These are phyloP conservation scores for Phymorhynchus buccinoides DNA, from an alignment of 1,140 invertebrate genomes.

Conservation along the genomic window DNA sequence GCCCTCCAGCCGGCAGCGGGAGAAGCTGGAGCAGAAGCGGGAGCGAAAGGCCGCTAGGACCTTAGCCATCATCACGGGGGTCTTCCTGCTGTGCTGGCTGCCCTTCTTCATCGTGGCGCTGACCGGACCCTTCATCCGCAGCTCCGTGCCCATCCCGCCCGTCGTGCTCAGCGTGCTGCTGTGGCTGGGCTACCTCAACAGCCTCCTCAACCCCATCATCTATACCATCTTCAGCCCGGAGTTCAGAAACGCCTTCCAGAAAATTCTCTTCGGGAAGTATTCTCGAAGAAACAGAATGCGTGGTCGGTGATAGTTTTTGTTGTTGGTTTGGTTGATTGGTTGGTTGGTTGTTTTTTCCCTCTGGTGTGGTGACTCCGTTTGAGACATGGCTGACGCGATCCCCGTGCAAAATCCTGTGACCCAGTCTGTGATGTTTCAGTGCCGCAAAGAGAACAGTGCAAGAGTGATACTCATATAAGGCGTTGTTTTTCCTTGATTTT, in stretches of 20 bases:
- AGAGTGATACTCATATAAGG: not conserved
- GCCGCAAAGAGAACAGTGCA: not conserved
- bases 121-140: conserved; percentile 62
- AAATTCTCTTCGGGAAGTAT: conserved; percentile 70
- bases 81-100: conserved; percentile 72
- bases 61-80: conserved; percentile 74
- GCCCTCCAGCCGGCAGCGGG: conserved; percentile 47
- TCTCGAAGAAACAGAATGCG: conserved; percentile 46
- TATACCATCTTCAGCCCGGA: conserved; percentile 74
- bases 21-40: conserved; percentile 74
- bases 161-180: conserved; percentile 69
- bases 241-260: conserved; percentile 72
- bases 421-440: not conserved
- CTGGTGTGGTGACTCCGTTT: not conserved
- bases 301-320: not conserved
- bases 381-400: too few relatives aligned
- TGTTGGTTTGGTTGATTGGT: not conserved
- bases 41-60: conserved; percentile 75
- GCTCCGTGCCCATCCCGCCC: conserved; percentile 64
- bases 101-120: conserved; percentile 73
- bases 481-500: too few relatives aligned
- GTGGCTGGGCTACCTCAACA: conserved; percentile 73
- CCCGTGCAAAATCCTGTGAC: too few relatives aligned
- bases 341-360: not conserved
- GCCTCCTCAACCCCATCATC: conserved; percentile 72